Base-by-base conservation (phyloP, 1,140 invertebrate genomes). In the Pemphigus obesinymphae region DNA sequence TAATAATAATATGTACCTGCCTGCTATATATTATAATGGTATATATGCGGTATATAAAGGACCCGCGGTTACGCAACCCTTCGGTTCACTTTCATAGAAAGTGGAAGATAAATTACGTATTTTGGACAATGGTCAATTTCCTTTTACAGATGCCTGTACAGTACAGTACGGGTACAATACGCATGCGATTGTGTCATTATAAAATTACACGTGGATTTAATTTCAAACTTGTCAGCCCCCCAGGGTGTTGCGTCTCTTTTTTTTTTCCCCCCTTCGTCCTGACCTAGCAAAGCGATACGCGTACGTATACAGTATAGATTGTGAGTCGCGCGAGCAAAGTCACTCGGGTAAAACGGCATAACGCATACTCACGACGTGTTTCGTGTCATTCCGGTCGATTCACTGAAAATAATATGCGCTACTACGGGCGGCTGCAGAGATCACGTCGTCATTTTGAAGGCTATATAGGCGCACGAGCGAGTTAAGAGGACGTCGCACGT, bases 121-220 rank as follows among this genome's bases (percentile, higher is more conserved):
- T 43, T 80, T 26, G 76, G 76, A 80, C 76, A 80, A 80, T 45
- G 76, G 76, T 80, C 76, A 80, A 80, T 80, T 80, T 80, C 76
- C 76, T 63, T 63, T 29, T 80, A 43, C 37, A 40, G 34, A 58
- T 55, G 68, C 40, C 37, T 43, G 20, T 10, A n/a, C n/a, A n/a
- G n/a, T n/a, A n/a, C n/a, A n/a, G n/a, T n/a, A n/a, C n/a, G n/a
- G n/a, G n/a, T n/a, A n/a, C 3, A 7, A 15, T n/a, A 17, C 17
- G 5, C 37, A 37, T 58, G 8, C 76, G 55, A 80, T 80, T 80
- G 55, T 80, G 55, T 61, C 34, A 61, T 58, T 61, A 58, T 43
- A 37, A 63, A 45, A 43, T 45, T 26, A 15, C 53, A 13, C 53
- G 29, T 53, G 5, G 50, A 76, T 55, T 76, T 26, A 37, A 76